Percentiles rank a stretch among this genome's conserved stretches.
Conservation (phyloP, 2,113 vertebrate species). For the Struthidea cinerea region DNA sequence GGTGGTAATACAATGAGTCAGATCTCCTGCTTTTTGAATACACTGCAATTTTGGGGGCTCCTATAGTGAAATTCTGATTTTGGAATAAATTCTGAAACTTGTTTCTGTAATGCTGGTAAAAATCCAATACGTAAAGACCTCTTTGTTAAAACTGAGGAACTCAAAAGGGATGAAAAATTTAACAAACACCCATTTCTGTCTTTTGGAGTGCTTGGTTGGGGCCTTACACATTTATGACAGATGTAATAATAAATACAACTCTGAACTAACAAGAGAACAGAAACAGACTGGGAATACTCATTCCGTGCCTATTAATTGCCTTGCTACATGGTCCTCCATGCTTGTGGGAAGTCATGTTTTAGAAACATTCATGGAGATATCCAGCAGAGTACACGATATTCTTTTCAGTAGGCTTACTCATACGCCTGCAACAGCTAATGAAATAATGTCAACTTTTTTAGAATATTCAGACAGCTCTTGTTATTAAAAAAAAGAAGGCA, state of each 20-base stretch:
- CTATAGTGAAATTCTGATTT: background rate
- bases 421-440: background rate
- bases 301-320: background rate
- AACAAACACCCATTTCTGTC: background rate
- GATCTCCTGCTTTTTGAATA: background rate
- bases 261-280: background rate
- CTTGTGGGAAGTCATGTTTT: slow-evolving; percentile 26
- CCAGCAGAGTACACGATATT: slow-evolving; percentile 11
- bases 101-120: background rate
- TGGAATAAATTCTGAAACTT: background rate
- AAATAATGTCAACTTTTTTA: slow-evolving; percentile 34
- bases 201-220: background rate
- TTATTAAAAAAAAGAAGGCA: background rate
- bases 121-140: background rate
- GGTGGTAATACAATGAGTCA: background rate
- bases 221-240: background rate
- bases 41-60: background rate
- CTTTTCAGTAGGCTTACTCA: background rate
- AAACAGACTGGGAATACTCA: background rate
- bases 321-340: background rate
- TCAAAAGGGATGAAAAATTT: background rate
- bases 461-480: slow-evolving; percentile 6
- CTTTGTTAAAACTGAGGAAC: background rate
- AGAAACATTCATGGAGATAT: background rate
- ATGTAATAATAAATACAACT: background rate